Evolutionary conservation across 2,888 invertebrate genomes (phyloP), one percentile per base, ranked within the genome.

Genomic region (Eumacrocentrus americanus): DNA sequence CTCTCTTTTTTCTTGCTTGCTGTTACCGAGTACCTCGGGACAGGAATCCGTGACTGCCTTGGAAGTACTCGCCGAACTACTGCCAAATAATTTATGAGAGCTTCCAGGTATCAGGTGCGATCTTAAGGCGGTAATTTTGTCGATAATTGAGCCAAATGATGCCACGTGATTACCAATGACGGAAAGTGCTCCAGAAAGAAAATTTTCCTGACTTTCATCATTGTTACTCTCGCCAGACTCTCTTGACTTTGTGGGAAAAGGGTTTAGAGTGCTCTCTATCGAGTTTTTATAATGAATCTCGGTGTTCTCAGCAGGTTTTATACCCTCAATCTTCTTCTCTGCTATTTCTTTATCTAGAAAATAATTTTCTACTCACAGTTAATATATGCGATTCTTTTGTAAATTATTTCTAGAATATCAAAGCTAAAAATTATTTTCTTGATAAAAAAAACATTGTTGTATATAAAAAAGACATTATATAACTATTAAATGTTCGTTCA

Each of bases 81-180:
- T 38, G 35, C 35, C 23, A 25, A 58, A 46, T 11, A 60, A 37
- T 29, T 48, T 48, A 34, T 51, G 34, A 11, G 51, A 54, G 56
- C 38, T 60, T 20, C 65, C 63, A 11, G 35, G 51, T 7, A 46
- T 35, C 9, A 56, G 57, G 34, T 62, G 60, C n/a, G 62, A 12
- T 54, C 53, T 58, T 47, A 65, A 16, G 2, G 50, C 51, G 11
- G 65, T 48, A 20, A 63, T 62, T 54, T 67, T 63, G 16, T 50
- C 60, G 47, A 65, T 65, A 42, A 65, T 54, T 56, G 66, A 63
- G 14, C 60, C 61, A 12, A 63, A 63, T 3, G 63, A 66, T 18
- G 58, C 64, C 37, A 67, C 61, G 50, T 65, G 61, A 63, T 67
- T 62, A 20, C 63, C 61, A 29, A 61, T 63, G 4, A 59, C 58